Percentiles rank a stretch among this genome's conserved stretches.
Conservation (phyloP, 2,113 vertebrate species). For the Barnardius zonarius region DNA sequence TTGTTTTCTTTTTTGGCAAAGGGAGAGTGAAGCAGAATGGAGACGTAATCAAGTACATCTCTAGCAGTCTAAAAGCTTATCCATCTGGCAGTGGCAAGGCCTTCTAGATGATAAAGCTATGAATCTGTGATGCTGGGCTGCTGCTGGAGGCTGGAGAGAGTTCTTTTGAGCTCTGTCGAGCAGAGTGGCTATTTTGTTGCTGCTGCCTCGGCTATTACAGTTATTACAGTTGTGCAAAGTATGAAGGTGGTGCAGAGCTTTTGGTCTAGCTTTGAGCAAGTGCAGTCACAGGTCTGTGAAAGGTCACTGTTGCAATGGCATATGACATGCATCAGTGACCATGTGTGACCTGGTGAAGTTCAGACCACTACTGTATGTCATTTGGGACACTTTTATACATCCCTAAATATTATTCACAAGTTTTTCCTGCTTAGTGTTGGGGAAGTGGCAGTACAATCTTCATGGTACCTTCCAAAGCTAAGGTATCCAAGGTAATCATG, state of each 20-base stretch:
- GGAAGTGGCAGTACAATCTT: not conserved
- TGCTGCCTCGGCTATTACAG: not conserved
- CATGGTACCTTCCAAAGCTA: not conserved
- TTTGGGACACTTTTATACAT: not conserved
- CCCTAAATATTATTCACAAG: not conserved
- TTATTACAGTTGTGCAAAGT: not conserved
- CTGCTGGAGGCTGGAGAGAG: not conserved
- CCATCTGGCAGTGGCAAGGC: not conserved
- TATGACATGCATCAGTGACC: not conserved
- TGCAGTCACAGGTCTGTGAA: not conserved
- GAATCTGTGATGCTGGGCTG: not conserved
- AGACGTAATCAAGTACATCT: not conserved
- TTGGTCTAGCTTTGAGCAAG: not conserved
- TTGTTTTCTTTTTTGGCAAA: not conserved
- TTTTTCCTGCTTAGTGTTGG: not conserved
- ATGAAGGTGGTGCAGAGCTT: not conserved
- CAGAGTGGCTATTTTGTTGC: not conserved
- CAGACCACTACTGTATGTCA: rapidly evolving
- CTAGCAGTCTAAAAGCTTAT: not conserved
- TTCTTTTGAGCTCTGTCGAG: not conserved
- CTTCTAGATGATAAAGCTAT: not conserved
- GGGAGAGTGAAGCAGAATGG: not conserved
- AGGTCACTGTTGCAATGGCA: not conserved
- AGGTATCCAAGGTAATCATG: not conserved
- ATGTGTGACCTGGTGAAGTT: not conserved